These are phyloP conservation scores for Cheilosia urbana DNA, from an alignment of 2,888 invertebrate species.

Conservation along the genomic window DNA sequence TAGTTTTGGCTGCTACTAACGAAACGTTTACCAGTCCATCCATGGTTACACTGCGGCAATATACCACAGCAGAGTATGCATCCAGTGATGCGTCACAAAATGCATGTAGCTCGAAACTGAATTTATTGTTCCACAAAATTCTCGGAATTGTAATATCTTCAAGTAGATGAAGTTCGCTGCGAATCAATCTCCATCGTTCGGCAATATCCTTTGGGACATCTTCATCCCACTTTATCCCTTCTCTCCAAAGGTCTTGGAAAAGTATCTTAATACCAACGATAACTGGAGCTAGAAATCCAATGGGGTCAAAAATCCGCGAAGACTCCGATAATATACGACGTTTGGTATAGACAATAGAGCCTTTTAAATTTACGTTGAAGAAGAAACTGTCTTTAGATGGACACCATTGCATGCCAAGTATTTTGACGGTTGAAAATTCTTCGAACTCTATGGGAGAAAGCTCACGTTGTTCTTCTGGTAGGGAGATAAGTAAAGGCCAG, in stretches of 20 bases:
- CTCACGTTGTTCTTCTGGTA: no score
- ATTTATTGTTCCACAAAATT: slow-evolving; percentile 1
- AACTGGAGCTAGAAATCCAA: slow-evolving; percentile 17
- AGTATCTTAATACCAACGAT: slow-evolving; percentile 13
- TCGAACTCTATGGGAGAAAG: no score
- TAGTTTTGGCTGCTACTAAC: no score
- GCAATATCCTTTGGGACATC: slow-evolving; percentile 11
- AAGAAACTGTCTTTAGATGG: no score
- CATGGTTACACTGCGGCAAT: no score
- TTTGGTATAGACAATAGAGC: background rate
- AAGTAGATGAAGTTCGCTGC: background rate
- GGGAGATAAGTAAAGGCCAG: no score
- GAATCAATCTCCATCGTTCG: slow-evolving; percentile 6
- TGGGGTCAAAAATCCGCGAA: slow-evolving; percentile 19
- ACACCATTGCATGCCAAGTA: no score
- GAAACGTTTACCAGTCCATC: no score
- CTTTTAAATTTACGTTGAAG: background rate
- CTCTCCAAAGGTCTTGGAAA: slow-evolving; percentile 10
- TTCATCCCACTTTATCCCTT: slow-evolving; percentile 6
- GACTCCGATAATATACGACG: slow-evolving; percentile 22
- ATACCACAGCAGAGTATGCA: no score
- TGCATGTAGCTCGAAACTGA: background rate
- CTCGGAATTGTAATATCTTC: slow-evolving; percentile 1
- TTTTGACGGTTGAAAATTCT: no score
- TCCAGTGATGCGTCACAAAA: slow-evolving; percentile 33